Base-by-base conservation (phyloP, 2,797 vertebrate species). In the Catharus ustulatus region DNA sequence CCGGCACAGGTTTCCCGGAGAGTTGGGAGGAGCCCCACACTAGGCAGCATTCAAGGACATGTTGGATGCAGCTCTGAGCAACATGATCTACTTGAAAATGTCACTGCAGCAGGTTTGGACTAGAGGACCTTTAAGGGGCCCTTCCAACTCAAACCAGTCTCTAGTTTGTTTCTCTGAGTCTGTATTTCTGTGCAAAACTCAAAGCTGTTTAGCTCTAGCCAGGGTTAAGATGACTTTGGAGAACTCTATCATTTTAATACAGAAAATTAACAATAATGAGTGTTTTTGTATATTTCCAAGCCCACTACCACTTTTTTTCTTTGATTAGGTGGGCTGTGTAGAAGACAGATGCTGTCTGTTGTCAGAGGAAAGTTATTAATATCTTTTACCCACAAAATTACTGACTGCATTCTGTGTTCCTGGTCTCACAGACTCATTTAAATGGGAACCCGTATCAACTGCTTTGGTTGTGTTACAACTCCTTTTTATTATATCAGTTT, bases 141-240 rank as follows among this genome's bases (percentile, higher is more conserved):
- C 24, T 49, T 59, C 46, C 16, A 54, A 26, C 6, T 1, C 21
- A 63, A 76, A 38, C 3, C 4, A 13, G 46, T 49, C 13, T 34
- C 9, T 42, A 23, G 19, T 48, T 54, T 42, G 5, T 14, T 42
- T 34, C 26, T 66, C 27, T 58, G 21, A 22, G 59, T 62, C 18
- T 43, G 13, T 22, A 32, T 27, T 54, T 72, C 27, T 55, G 1
- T 51, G 36, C 19, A 49, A 64, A 45, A 10, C 32, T 72, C 54
- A 71, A 26, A 42, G 7, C 5, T 0, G 0, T 46, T 19, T 30
- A 43, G 13, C 22, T 21, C 4, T 21, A 73, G 26, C 5, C 15
- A 27, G 34, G 8, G 29, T 7, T 48, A 77, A 49, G 34, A 17
- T 59, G 45, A 49, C 6, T 54, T 81, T 49, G 55, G 36, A 89